Evolutionary conservation across 2,888 invertebrate genomes (phyloP), one percentile per base, ranked within the genome.

Genomic region (Pollenia labialis): DNA sequence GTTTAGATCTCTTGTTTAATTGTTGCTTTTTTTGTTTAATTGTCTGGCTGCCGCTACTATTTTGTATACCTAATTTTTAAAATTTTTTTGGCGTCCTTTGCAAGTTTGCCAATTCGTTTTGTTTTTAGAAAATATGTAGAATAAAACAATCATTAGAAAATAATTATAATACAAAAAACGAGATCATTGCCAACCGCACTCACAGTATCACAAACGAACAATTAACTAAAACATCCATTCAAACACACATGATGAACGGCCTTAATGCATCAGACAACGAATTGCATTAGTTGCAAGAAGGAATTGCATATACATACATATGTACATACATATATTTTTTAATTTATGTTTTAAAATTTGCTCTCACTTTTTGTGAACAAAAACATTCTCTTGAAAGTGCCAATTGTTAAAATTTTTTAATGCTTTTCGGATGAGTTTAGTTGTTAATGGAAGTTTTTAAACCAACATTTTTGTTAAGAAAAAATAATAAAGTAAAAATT

Each of bases 151-250:
- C 9, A 54, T 10, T 23, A 18, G 46, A 71, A 42, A 46, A 16
- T 32, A 32, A 32, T 32, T 64, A 48, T 52, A 48, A 54, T 54
- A 58, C 11, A 50, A 48, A 74, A 85, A 88, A 71, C 89, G 89
- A 90, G 90, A 91, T 89, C 90, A 91, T 89, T 91, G 91, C 91
- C 92, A 91, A 81, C 40, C 40, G n/a, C 50, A 54, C 18, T 46
- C 48, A 60, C 75, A 75, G 23, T 71, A 58, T 42, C 68, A 66
- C 50, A 68, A 18, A 58, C 52, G 7, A 4, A 18, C 58, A 74
- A 46, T 14, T 54, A 62, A 32, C 56, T n/a, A 66, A 66, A 62
- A 46, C 16, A 44, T 14, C 9, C 52, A 64, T 18, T 40, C 7
- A 11, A 40, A 16, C 69, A 40, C 42, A 40, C 23, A 52, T 52